Percentiles rank a stretch among this genome's conserved stretches.
Evolutionary conservation across 2,797 vertebrate species (phyloP).

Genomic region (Micromesistius poutassou): DNA sequence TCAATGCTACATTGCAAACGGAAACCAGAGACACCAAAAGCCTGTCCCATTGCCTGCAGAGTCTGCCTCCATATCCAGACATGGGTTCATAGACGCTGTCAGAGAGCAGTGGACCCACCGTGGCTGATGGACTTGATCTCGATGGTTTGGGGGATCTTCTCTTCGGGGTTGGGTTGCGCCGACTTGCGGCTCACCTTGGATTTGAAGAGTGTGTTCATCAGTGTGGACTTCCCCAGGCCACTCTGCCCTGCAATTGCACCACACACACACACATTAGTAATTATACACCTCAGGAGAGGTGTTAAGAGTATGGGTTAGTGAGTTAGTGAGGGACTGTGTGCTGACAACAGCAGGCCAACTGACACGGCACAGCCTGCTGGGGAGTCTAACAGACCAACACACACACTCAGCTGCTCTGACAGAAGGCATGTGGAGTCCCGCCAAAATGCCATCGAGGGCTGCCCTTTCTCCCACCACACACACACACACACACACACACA

Average conservation of each 20-base stretch:
- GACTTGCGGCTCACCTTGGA: constrained; percentile 97
- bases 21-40: too few species aligned
- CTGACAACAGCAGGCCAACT: constrained; percentile 35
- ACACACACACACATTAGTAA: constrained; percentile 8
- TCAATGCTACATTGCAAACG: too few species aligned
- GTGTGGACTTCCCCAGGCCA: constrained; percentile 92
- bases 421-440: constrained; percentile 25
- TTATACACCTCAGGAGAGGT: neutral
- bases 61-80: too few species aligned
- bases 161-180: constrained; percentile 79
- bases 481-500: constrained; percentile 16
- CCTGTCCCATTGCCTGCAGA: too few species aligned
- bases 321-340: neutral
- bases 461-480: constrained; percentile 21
- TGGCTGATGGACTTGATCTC: constrained; percentile 97
- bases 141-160: constrained; percentile 92
- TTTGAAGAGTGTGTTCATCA: constrained; percentile 98
- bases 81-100: neutral
- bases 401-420: constrained; percentile 16
- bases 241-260: constrained; percentile 83
- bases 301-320: neutral
- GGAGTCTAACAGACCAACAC: constrained; percentile 17
- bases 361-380: constrained; percentile 40
- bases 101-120: constrained; percentile 63
- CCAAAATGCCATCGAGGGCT: constrained; percentile 31